A percentile compares a stretch with the other conserved stretches of the same genome.
Conservation (phyloP, 2,888 invertebrate genomes). For the Atethmia centrago region DNA sequence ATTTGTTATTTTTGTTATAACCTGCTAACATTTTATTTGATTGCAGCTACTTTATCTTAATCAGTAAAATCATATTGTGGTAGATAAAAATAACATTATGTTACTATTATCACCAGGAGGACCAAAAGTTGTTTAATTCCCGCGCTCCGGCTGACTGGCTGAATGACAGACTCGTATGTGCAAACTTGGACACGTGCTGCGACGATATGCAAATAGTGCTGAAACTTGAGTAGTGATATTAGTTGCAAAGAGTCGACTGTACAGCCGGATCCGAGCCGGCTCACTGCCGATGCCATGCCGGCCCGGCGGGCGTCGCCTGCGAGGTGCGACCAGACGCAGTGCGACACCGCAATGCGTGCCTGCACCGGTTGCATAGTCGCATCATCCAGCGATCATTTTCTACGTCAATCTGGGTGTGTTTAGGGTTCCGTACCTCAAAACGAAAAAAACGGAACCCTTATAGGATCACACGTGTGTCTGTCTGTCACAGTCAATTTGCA, state of each 20-base stretch:
- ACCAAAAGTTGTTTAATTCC: conserved; percentile 1
- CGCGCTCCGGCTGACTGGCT: background rate
- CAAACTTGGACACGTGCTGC: background rate
- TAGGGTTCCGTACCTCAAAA: too few species aligned
- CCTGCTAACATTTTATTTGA: too few species aligned
- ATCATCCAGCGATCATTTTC: background rate
- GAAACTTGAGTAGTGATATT: conserved; percentile 27
- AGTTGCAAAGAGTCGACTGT: conserved; percentile 20
- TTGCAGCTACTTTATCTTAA: too few species aligned
- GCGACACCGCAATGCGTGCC: conserved; percentile 69
- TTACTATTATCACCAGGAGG: background rate
- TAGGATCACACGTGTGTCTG: too few species aligned
- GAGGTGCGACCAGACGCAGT: conserved; percentile 28
- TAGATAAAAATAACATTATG: background rate
- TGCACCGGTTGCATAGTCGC: background rate
- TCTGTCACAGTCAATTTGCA: too few species aligned
- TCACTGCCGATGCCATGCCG: conserved; percentile 22
- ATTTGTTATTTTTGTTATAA: too few species aligned
- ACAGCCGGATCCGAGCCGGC: background rate
- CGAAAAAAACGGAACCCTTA: too few species aligned
- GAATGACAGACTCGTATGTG: conserved; percentile 1
- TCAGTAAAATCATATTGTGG: too few species aligned
- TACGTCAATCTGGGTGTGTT: background rate
- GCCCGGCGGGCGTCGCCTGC: background rate
- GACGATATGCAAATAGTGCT: conserved; percentile 48